Conservation (phyloP, 2,797 vertebrate species). For the Linurgus olivaceus region DNA sequence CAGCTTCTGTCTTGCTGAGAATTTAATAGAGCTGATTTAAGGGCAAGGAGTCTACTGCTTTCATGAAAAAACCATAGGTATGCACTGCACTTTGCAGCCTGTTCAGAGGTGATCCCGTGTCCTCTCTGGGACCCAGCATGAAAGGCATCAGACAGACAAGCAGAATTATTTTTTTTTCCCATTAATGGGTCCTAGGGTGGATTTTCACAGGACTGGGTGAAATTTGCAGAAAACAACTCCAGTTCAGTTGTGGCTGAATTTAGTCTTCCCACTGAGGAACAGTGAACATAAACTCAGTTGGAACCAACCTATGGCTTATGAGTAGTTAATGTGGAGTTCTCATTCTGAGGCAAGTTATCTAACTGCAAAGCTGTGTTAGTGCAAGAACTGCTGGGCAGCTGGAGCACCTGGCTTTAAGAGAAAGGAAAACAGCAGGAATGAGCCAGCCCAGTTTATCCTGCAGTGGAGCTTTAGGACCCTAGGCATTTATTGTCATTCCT, state of each 20-base stretch:
- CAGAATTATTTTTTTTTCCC: accelerated
- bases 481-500: neutral
- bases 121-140: neutral
- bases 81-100: neutral
- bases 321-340: neutral
- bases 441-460: neutral
- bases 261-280: neutral
- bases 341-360: neutral
- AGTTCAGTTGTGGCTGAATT: neutral
- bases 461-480: neutral
- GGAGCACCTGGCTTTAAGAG: neutral
- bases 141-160: neutral
- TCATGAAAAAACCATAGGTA: neutral
- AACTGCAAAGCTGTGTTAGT: neutral
- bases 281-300: neutral
- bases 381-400: neutral
- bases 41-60: neutral
- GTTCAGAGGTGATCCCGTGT: neutral
- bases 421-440: neutral
- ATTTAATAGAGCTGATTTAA: neutral
- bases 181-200: neutral
- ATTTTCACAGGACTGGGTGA: neutral
- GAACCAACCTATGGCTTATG: neutral
- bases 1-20: neutral
- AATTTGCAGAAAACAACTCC: neutral